These are phyloP conservation scores for Xestia rhomboidea DNA, from an alignment of 2,888 invertebrate species.

Conservation along the genomic window DNA sequence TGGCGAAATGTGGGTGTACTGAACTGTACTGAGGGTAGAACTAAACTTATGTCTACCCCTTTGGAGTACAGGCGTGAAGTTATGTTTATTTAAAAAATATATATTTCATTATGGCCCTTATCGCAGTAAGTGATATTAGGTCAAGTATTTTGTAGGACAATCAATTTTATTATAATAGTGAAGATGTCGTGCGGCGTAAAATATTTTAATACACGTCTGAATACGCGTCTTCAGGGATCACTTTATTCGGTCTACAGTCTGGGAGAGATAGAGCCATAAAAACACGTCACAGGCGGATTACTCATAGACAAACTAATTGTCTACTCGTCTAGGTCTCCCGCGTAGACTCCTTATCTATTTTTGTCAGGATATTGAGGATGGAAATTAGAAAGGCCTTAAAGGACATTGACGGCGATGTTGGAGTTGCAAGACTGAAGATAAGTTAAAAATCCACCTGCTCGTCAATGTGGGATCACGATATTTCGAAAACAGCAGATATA, in stretches of 20 bases:
- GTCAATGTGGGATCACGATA: neutral
- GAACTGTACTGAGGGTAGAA: neutral
- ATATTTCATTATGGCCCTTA: neutral
- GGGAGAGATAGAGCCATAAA: slow-evolving; percentile 30
- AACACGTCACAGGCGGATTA: slow-evolving; percentile 9
- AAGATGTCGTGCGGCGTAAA: neutral
- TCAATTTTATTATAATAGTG: neutral
- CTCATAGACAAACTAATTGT: neutral
- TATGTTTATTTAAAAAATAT: neutral
- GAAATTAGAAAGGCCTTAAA: neutral
- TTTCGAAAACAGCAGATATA: neutral
- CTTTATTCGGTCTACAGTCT: slow-evolving; percentile 22
- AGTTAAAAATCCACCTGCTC: neutral
- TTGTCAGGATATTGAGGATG: slow-evolving; percentile 10
- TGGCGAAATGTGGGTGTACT: too few species aligned
- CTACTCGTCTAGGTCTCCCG: slow-evolving; percentile 33
- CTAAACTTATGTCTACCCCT: neutral
- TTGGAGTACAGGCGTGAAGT: neutral
- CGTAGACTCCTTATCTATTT: slow-evolving; percentile 24
- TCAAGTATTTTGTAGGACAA: neutral
- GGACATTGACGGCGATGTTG: neutral
- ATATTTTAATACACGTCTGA: neutral
- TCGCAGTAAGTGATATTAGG: neutral
- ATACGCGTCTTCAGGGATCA: neutral
- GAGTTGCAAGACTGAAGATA: neutral